Conservation (phyloP, 2,113 vertebrate genomes). For the Microcebus griseorufus region DNA sequence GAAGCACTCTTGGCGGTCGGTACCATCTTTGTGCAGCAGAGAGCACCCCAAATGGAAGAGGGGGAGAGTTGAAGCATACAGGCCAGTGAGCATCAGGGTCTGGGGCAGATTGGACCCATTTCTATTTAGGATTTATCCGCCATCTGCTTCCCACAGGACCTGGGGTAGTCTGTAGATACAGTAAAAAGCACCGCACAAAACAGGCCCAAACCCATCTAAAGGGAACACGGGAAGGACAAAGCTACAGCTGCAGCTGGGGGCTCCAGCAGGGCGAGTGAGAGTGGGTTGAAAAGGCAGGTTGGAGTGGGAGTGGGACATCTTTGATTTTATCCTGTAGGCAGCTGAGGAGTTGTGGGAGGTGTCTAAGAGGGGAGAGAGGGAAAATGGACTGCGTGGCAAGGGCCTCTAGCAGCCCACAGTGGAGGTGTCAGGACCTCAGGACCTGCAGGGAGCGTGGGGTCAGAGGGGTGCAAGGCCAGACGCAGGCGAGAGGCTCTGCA, state of each 20-base stretch:
- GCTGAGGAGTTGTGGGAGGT: neutral
- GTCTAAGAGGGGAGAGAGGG: neutral
- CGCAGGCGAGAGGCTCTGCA: neutral
- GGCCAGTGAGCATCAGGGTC: rapidly evolving
- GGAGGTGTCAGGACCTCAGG: neutral
- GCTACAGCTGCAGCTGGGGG: neutral
- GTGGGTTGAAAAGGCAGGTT: neutral
- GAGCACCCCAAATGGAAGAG: neutral
- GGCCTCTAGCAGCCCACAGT: neutral
- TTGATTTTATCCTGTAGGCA: neutral
- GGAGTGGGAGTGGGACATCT: neutral
- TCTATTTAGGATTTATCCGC: neutral
- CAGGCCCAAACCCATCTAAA: neutral
- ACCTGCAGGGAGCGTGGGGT: neutral
- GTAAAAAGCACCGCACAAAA: neutral
- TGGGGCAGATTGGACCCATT: neutral
- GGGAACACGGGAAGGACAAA: neutral
- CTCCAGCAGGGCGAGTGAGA: neutral
- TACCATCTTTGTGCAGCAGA: neutral
- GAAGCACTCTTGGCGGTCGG: neutral
- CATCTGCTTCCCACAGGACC: neutral
- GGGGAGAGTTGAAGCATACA: neutral
- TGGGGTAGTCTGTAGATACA: neutral
- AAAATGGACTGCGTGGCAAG: neutral
- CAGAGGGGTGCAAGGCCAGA: neutral